phyloP scores from a whole-genome alignment of 2,113 vertebrate species.

The Eulacestoma nigropectus region DNA sequence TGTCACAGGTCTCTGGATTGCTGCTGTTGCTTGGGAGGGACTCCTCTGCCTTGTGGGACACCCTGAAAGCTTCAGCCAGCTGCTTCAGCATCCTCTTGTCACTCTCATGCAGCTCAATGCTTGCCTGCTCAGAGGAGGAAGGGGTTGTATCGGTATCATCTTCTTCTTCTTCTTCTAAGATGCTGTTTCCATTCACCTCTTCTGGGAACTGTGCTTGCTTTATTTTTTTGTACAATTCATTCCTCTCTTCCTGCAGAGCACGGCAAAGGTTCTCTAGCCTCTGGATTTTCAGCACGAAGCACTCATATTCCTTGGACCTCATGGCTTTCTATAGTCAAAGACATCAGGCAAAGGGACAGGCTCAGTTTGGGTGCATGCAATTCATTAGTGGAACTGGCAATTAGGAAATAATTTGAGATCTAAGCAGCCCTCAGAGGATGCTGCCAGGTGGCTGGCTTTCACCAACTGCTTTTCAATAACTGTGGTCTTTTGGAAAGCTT shows the following conservation, averaged over 20 bases:
- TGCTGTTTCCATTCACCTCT: conserved; percentile 14
- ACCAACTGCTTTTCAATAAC: not conserved
- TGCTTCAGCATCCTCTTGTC: conserved; percentile 76
- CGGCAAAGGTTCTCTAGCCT: conserved; percentile 90
- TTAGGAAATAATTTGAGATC: not conserved
- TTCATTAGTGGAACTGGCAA: not conserved
- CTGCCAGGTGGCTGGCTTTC: not conserved
- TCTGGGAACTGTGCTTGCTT: conserved; percentile 76
- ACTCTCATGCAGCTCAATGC: not conserved
- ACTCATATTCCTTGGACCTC: conserved; percentile 84
- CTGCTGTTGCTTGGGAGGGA: not conserved
- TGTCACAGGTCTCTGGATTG: not conserved
- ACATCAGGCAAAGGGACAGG: not conserved
- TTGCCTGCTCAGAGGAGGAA: not conserved
- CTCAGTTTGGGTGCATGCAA: not conserved
- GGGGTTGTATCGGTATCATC: conserved; percentile 1
- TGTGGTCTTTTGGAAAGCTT: not conserved
- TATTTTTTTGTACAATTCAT: conserved; percentile 87
- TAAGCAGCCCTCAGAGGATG: not conserved
- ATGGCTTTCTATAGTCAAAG: conserved; percentile 74
- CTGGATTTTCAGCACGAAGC: conserved; percentile 90
- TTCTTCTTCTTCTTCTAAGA: conserved; percentile 53
- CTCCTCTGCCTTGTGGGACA: conserved; percentile 47
- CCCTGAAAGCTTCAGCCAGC: conserved; percentile 75
- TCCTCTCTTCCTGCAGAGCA: conserved; percentile 90